Base-by-base conservation (phyloP, 2,888 invertebrate genomes). In the Mimachlamys varia region DNA sequence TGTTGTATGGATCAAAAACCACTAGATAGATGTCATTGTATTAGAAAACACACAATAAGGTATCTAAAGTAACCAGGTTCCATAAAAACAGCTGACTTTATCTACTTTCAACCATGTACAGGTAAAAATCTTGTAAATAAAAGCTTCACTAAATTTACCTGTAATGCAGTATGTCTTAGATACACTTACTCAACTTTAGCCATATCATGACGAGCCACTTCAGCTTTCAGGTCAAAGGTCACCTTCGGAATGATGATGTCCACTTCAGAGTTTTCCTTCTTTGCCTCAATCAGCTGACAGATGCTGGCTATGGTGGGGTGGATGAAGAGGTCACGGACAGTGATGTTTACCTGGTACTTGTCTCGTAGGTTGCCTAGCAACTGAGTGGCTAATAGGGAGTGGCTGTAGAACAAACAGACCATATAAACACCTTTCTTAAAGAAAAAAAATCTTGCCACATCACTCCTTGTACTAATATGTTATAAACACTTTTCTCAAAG, bases 341-440 rank as follows among this genome's bases (percentile, higher is more conserved):
- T 93, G 90, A 97, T 89, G 87, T 95, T 94, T 0, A 95, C 91
- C 10, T 92, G 93, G 93, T 96, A 96, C 90, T 94, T 93, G 15
- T 94, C 94, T 33, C 93, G 93, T 13, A 96, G 93, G 89, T 94
- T 94, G 87, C 92, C 93, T 90, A 97, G 94, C 33, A 97, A 94
- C 91, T 96, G 95, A 87, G 96, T 95, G n/a, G 97, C 97, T 89
- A 97, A 93, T 27, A 97, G 94, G 10, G 97, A 97, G 91, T 97
- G 97, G 10, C 97, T 97, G 95, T 33, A 22, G 76, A 33, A 58
- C 0, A 58, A 22, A 58, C 58, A 58, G 2, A 53, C 53, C 53
- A 53, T 53, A 53, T 53, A 13, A 17, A 17, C 53, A 17, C 53
- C 15, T 53, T 44, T 7, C 7, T 44, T 7, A 44, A 5, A 44